Evolutionary conservation across 2,113 vertebrate species (phyloP).

Genomic region (Erythrolamprus reginae): DNA sequence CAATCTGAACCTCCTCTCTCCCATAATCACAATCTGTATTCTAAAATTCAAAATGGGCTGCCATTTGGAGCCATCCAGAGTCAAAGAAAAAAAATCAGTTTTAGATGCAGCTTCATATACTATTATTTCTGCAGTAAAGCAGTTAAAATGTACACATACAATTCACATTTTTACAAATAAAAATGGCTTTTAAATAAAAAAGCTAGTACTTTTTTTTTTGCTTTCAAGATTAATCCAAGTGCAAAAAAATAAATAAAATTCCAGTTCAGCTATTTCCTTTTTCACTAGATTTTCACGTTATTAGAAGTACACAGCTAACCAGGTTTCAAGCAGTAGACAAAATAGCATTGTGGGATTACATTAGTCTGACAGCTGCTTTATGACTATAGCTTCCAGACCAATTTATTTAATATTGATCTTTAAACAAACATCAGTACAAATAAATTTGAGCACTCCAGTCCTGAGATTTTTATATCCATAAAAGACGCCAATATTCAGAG

Average conservation of each 20-base stretch:
- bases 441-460: slow-evolving; percentile 79
- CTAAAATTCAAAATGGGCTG: neutral
- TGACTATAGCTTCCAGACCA: slow-evolving; percentile 85
- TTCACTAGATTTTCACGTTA: slow-evolving; percentile 70
- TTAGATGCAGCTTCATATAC: neutral
- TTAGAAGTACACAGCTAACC: slow-evolving; percentile 79
- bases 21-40: neutral
- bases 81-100: neutral
- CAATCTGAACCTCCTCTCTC: neutral
- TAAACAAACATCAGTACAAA: slow-evolving; percentile 89
- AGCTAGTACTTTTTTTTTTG: neutral
- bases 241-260: slow-evolving; percentile 50
- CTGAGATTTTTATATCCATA: slow-evolving; percentile 74
- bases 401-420: slow-evolving; percentile 91
- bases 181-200: slow-evolving; percentile 29
- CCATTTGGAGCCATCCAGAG: neutral
- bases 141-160: neutral
- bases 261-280: slow-evolving; percentile 75
- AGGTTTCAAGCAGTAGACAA: slow-evolving; percentile 82
- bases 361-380: slow-evolving; percentile 85
- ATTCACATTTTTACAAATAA: slow-evolving; percentile 24
- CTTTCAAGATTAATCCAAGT: slow-evolving; percentile 54
- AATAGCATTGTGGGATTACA: slow-evolving; percentile 86
- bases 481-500: slow-evolving; percentile 74
- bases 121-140: neutral